Evolutionary conservation across 2,888 invertebrate species (phyloP), one percentile per base, ranked within the genome.

Genomic region (Oscheius myriophilus): DNA sequence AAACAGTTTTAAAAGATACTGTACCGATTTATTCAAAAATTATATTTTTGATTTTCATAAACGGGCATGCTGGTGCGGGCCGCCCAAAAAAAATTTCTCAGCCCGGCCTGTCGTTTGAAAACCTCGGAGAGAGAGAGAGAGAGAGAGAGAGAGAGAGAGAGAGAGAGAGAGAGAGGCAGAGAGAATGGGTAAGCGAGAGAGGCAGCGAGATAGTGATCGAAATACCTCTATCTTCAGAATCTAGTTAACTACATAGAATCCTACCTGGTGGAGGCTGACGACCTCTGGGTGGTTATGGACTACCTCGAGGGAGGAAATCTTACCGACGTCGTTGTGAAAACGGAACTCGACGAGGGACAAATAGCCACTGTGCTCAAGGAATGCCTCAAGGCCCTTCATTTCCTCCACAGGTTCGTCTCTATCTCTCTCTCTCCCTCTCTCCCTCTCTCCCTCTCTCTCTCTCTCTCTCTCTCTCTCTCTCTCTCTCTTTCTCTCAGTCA

Each of bases 271-370:
- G 86, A 82, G 46, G 86, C 92, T 74, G 93, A 94, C 67, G 94
- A 95, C 87, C 90, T 97, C 7, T 97, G 96, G 96, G 96, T 90
- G n/a, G 92, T 95, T 1, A 95, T 96, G 95, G 96, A 96, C 87
- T 91, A 94, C 66, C 90, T 97, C 70, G 93, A 94, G 81, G 78
- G 96, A 7, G 97, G 97, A 0, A 94, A 96, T 11, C 89, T 97
- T 55, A 97, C 97, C 0, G 96, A 96, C 86, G 96, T 97, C 0
- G 78, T 78, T 9, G 76, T 76, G 23, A 76, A 78, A 53, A 80
- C 79, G 0, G 92, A 96, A 9, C 93, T 97, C 93, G 94, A 95
- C 83, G 96, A 96, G 87, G 92, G 92, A 0, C 96, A 97, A 87
- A 97, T 97, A 65, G 96, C 96, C 0, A 94, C 95, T 2, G 94